Evolutionary conservation across 1,140 invertebrate species (phyloP).

Genomic region (Myzus persicae): DNA sequence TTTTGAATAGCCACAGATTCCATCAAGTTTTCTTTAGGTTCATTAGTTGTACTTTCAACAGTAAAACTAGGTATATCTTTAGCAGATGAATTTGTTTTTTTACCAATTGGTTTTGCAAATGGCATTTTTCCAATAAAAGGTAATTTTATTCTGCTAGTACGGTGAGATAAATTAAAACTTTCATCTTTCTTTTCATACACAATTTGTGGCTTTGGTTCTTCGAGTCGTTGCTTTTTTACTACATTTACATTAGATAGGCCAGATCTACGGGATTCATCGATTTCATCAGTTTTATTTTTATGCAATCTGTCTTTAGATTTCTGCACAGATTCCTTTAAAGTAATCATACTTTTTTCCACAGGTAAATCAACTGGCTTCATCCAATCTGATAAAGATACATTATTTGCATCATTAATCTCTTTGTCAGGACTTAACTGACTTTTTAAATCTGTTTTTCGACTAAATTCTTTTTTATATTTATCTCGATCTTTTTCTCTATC

Average conservation of each 20-base stretch:
- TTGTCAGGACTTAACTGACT: conserved; percentile 43
- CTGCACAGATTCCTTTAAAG: conserved; percentile 50
- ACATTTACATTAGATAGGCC: background rate
- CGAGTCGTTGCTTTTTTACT: conserved; percentile 36
- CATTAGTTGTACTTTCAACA: conserved; percentile 9
- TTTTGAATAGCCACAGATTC: conserved; percentile 65
- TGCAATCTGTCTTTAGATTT: conserved; percentile 48
- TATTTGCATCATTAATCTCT: conserved; percentile 52
- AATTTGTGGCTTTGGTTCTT: conserved; percentile 26
- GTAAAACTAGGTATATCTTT: conserved; percentile 64
- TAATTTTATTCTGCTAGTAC: conserved; percentile 67
- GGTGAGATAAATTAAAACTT: conserved; percentile 54
- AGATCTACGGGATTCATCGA: conserved; percentile 6
- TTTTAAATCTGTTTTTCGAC: conserved; percentile 62
- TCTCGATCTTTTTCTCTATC: conserved; percentile 24
- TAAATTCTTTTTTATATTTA: conserved; percentile 59
- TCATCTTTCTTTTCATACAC: conserved; percentile 41
- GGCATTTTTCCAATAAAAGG: conserved; percentile 77
- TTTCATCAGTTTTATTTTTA: conserved; percentile 46
- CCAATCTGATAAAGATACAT: conserved; percentile 57
- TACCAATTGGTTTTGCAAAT: conserved; percentile 62
- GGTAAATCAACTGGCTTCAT: conserved; percentile 54
- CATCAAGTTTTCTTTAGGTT: conserved; percentile 43
- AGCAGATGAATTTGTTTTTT: conserved; percentile 28
- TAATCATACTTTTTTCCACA: conserved; percentile 56